A percentile compares a stretch with the other conserved stretches of the same genome.
phyloP scores from a whole-genome alignment of 2,113 vertebrate genomes.

The Trogon surrucura region DNA sequence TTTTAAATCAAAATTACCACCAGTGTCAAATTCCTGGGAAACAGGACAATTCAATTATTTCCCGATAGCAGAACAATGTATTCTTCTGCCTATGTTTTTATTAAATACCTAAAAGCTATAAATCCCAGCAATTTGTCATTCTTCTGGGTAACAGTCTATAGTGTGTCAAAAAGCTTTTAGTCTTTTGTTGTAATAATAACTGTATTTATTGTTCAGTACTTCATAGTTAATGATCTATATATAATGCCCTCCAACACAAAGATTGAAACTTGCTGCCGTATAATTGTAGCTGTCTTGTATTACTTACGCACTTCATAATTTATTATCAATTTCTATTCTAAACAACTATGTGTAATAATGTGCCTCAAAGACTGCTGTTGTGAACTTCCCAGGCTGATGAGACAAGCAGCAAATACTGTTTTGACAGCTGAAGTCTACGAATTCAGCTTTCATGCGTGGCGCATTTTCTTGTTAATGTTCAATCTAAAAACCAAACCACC shows the following conservation, averaged over 20 bases:
- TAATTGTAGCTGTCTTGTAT: neutral
- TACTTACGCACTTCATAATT: neutral
- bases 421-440: neutral
- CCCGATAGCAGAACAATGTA: constrained; percentile 12
- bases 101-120: constrained; percentile 44
- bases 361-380: neutral
- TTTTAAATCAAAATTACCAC: constrained; percentile 59
- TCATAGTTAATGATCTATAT: constrained; percentile 9
- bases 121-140: constrained; percentile 35
- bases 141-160: neutral
- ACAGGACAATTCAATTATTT: constrained; percentile 44
- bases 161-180: constrained; percentile 50
- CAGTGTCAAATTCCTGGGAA: constrained; percentile 26
- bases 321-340: neutral
- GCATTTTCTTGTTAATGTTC: neutral
- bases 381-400: neutral
- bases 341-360: neutral
- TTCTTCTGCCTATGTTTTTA: constrained; percentile 10
- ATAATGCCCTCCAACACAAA: neutral
- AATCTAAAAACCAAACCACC: neutral
- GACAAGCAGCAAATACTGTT: neutral
- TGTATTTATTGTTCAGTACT: constrained; percentile 33
- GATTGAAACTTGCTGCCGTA: neutral
- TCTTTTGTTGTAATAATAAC: constrained; percentile 40
- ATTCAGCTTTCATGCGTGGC: neutral